phyloP scores from a whole-genome alignment of 1,140 invertebrate species.

The Polyergus mexicanus region DNA sequence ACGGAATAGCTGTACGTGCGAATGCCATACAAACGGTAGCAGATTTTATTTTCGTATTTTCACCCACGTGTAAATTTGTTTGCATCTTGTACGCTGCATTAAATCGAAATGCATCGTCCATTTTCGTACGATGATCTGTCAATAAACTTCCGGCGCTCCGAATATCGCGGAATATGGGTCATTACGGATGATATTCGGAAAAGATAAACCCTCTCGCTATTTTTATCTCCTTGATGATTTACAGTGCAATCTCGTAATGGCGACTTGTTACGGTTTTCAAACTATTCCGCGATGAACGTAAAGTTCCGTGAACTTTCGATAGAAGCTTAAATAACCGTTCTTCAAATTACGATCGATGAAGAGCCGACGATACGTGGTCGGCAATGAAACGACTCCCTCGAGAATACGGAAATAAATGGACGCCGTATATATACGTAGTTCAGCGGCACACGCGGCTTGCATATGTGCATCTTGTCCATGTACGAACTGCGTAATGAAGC shows the following conservation, averaged over 20 bases:
- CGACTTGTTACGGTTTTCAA: neutral
- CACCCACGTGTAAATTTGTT: conserved; percentile 40
- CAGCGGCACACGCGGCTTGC: conserved; percentile 1
- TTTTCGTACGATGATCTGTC: conserved; percentile 48
- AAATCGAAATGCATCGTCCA: conserved; percentile 39
- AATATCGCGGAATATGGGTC: conserved; percentile 49
- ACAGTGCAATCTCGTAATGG: neutral
- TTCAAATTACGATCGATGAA: neutral
- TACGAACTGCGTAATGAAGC: conserved; percentile 51
- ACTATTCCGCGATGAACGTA: neutral
- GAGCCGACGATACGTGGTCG: neutral
- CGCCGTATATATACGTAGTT: neutral
- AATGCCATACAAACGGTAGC: conserved; percentile 26
- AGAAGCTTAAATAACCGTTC: neutral
- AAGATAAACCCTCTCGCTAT: conserved; percentile 24
- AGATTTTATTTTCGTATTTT: conserved; percentile 50
- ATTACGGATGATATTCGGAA: conserved; percentile 35
- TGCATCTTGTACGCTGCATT: conserved; percentile 2
- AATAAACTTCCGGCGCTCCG: conserved; percentile 52
- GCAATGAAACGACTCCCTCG: neutral
- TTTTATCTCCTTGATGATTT: conserved; percentile 24
- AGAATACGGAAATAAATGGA: conserved; percentile 52
- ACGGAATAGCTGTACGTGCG: neutral
- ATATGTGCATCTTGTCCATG: conserved; percentile 37
- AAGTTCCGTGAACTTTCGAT: neutral